Conservation (phyloP, 2,888 invertebrate species). For the Yponomeuta plumbellus region DNA sequence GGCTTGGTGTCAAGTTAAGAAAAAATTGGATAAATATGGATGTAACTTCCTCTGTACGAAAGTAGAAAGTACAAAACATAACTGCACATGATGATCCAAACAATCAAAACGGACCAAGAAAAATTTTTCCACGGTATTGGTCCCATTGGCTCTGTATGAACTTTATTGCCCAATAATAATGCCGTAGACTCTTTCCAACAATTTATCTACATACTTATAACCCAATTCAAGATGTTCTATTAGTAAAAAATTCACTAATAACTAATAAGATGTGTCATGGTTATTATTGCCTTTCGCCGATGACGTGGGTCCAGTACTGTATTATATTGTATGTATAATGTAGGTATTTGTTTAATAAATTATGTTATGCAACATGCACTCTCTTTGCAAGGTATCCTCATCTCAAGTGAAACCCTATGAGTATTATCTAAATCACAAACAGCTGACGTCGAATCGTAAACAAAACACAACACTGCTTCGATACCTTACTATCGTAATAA, state of each 20-base stretch:
- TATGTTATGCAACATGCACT: neutral
- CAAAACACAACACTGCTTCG: constrained; percentile 33
- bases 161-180: too few relatives aligned
- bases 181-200: too few relatives aligned
- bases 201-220: too few relatives aligned
- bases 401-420: constrained; percentile 30
- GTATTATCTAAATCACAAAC: constrained; percentile 35
- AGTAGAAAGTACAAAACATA: neutral
- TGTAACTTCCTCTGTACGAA: constrained; percentile 3
- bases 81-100: neutral
- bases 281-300: too few relatives aligned
- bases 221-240: too few relatives aligned
- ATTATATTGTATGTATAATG: too few relatives aligned
- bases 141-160: too few relatives aligned
- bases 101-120: neutral
- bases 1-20: neutral
- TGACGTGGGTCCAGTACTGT: too few relatives aligned
- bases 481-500: neutral
- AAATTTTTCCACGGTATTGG: neutral
- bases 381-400: neutral
- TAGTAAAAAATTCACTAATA: too few relatives aligned
- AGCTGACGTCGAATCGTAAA: constrained; percentile 46
- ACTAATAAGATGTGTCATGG: too few relatives aligned
- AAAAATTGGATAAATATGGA: neutral
- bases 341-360: too few relatives aligned